These are phyloP conservation scores for Himalopsyche anomala DNA, from an alignment of 2,888 invertebrate genomes.

Conservation along the genomic window DNA sequence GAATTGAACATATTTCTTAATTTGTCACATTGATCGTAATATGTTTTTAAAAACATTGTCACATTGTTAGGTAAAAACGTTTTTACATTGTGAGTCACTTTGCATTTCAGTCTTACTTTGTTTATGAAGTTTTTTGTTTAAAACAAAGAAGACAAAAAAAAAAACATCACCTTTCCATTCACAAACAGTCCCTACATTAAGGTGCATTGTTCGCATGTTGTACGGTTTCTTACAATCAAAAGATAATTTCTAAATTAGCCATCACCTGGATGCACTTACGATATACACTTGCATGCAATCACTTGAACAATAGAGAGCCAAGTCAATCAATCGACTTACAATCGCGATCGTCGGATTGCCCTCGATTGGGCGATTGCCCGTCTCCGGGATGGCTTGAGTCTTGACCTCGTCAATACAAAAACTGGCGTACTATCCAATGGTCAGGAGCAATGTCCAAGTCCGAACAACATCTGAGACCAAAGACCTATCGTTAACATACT, in stretches of 20 bases:
- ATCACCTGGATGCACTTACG: conserved; percentile 16
- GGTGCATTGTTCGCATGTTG: not conserved
- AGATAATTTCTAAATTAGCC: conserved; percentile 34
- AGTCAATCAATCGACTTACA: conserved; percentile 12
- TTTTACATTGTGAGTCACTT: too few species aligned
- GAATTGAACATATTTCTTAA: too few species aligned
- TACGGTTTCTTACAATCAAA: not conserved
- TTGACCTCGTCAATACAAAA: conserved; percentile 12
- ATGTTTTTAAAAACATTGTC: too few species aligned
- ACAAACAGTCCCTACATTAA: not conserved
- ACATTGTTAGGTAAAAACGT: too few species aligned
- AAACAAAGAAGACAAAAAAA: not conserved
- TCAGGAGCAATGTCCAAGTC: conserved; percentile 16
- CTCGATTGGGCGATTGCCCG: conserved; percentile 9
- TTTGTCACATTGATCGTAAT: too few species aligned
- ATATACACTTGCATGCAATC: conserved; percentile 22
- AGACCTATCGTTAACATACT: not conserved
- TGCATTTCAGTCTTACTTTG: too few species aligned
- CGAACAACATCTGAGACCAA: not conserved
- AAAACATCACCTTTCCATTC: conserved; percentile 34
- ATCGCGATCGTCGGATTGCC: conserved; percentile 10
- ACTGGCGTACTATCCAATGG: not conserved
- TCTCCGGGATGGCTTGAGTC: conserved; percentile 1
- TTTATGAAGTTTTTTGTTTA: not conserved
- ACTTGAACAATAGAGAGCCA: conserved; percentile 5